Conservation (phyloP, 2,888 invertebrate genomes). For the Lottia scabra region DNA sequence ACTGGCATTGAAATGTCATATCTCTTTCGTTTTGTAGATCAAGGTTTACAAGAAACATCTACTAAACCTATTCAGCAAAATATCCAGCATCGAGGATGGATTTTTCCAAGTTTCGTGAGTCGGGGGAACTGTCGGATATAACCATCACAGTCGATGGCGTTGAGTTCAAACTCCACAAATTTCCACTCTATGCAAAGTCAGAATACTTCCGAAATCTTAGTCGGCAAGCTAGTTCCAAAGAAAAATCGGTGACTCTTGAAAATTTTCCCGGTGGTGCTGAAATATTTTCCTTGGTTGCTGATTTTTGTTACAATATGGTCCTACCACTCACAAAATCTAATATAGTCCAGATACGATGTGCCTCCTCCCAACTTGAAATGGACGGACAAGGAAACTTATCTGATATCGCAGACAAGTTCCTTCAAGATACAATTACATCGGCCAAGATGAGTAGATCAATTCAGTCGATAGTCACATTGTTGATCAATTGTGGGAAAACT, state of each 20-base stretch:
- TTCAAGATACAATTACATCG: slow-evolving; percentile 59
- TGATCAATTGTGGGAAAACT: slow-evolving; percentile 51
- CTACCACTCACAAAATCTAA: slow-evolving; percentile 59
- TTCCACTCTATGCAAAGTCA: slow-evolving; percentile 66
- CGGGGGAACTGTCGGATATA: slow-evolving; percentile 68
- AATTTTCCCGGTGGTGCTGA: slow-evolving; percentile 67
- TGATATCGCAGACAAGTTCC: slow-evolving; percentile 57
- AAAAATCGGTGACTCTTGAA: slow-evolving; percentile 46
- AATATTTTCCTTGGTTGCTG: slow-evolving; percentile 62
- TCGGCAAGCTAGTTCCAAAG: slow-evolving; percentile 40
- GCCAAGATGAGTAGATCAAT: slow-evolving; percentile 58
- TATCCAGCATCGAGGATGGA: slow-evolving; percentile 36
- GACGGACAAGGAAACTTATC: slow-evolving; percentile 57
- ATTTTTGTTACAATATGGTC: slow-evolving; percentile 66
- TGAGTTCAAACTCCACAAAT: slow-evolving; percentile 65
- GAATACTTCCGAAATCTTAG: slow-evolving; percentile 63
- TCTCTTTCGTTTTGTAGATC: too few species aligned
- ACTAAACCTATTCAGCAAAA: too few species aligned
- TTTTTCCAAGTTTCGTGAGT: slow-evolving; percentile 59
- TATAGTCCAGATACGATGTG: slow-evolving; percentile 60
- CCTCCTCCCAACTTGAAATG: slow-evolving; percentile 65
- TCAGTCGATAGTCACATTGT: slow-evolving; percentile 45
- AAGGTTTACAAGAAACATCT: too few species aligned
- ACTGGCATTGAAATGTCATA: too few species aligned
- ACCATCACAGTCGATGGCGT: slow-evolving; percentile 56